Base-by-base conservation (phyloP, 2,797 vertebrate species). In the Amniataba percoides region DNA sequence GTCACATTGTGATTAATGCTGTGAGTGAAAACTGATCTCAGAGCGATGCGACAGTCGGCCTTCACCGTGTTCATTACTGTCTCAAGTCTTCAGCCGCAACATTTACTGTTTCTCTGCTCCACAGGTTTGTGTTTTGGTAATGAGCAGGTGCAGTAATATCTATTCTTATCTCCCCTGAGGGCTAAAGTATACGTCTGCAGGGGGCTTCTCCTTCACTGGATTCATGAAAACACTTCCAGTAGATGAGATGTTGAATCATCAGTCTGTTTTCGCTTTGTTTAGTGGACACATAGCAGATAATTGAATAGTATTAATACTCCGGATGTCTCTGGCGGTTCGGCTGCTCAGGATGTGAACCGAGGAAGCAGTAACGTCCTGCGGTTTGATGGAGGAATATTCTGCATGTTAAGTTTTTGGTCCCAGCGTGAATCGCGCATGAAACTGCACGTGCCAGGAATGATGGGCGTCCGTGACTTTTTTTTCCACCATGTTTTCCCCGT, bases 331-430 rank as follows among this genome's bases (percentile, higher is more conserved):
- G n/a, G 34, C 21, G 42, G 0, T 39, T 27, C 15, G 15, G 59
- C 25, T 36, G 39, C 73, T 71, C 19, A 4, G 11, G 58, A 39
- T 23, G 15, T 21, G 61, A 23, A 34, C 31, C 7, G 25, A 31
- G 14, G 51, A 56, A 61, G 42, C 45, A 48, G 65, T 9, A 16
- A 14, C 66, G 3, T 74, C 75, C 65, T 9, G 57, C 5, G 57
- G 34, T 31, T 31, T 74, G 57, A 48, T 21, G 55, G 66, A 45
- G 25, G 70, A 75, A 77, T 68, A 40, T 71, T 64, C 40, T 74
- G 70, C 70, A 57, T 71, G 53, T 56, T 61, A 64, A 63, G 60
- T 60, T 59, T 79, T 81, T 68, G 52, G 63, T 65, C 77, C 49
- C 65, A 58, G 46, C 31, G 5, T 77, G 77, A 77, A 63, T 77